Base-by-base conservation (phyloP, 2,888 invertebrate genomes). In the Polyommatus iphigenia region DNA sequence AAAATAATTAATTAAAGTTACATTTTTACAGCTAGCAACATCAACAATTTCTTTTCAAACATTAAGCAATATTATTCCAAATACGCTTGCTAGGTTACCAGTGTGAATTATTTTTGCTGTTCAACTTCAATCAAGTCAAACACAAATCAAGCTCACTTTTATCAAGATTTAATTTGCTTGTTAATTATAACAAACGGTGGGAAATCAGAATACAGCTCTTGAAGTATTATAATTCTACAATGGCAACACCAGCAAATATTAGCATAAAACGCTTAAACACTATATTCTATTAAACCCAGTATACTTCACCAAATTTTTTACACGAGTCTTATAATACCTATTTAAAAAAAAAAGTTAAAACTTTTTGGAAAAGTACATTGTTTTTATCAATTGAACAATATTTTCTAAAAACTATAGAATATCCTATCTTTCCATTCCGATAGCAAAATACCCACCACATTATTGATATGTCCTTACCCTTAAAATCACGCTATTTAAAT, bases 11-110 rank as follows among this genome's bases (percentile, higher is more conserved):
- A 85, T 84, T 85, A 87, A 87, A 87, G 85, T 86, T 88, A 89
- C 86, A 73, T 78, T 84, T 88, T 88, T 91, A 90, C 83, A 88
- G 84, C 90, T 92, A 92, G 88, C 89, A 92, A 91, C 89, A 89
- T 90, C 89, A 92, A 92, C 91, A 92, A 90, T 89, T 54, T 87
- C 82, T 84, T 82, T 86, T 89, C 84, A 87, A 92, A 91, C 90
- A 87, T 83, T 91, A 92, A 92, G 92, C 92, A 92, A 92, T 89
- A 92, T 84, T 88, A 85, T 86, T 87, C 87, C 87, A 90, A 91
- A 90, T 90, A 32, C 83, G 85, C 82, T 82, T 85, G 83, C 84
- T 83, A 83, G 87, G 89, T 85, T 90, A 89, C 90, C 90, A 88
- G 85, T 83, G 83, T 82, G 79, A 78, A 79, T 75, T 75, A 3